Conservation (phyloP, 2,113 vertebrate genomes). For the Cochlearius cochlearius region DNA sequence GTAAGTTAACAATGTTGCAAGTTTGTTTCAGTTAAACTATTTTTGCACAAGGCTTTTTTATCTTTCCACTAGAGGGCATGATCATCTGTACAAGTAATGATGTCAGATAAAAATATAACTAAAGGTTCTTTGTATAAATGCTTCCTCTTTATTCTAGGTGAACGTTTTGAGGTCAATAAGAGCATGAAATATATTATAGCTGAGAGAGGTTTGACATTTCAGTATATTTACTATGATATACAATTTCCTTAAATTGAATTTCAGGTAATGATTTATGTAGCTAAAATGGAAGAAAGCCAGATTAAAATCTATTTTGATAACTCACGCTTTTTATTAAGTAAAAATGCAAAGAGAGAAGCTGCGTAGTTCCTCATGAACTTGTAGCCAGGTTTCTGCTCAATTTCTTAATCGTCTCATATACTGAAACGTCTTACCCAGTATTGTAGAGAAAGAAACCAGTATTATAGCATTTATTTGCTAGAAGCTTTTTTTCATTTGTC, state of each 20-base stretch:
- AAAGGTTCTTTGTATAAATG: background rate
- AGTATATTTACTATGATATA: background rate
- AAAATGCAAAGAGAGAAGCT: background rate
- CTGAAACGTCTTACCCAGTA: background rate
- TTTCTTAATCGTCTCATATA: background rate
- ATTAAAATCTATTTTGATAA: background rate
- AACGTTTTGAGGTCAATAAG: background rate
- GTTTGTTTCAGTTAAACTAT: background rate
- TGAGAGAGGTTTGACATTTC: background rate
- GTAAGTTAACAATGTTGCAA: background rate
- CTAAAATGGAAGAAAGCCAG: background rate
- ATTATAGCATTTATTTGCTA: background rate
- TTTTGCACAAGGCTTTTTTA: background rate
- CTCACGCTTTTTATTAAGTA: background rate
- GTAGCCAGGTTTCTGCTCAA: background rate
- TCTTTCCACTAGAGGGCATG: slow-evolving; percentile 43
- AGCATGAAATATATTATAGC: background rate
- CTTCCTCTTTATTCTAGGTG: background rate
- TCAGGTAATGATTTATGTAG: background rate
- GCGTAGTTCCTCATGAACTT: background rate
- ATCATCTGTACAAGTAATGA: background rate
- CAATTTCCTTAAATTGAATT: background rate
- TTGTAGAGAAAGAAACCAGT: background rate
- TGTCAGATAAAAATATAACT: background rate
- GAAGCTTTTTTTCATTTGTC: background rate